Percentiles rank a stretch among this genome's conserved stretches.
Evolutionary conservation across 2,888 invertebrate species (phyloP).

Genomic region (Alviniconcha strummeri): DNA sequence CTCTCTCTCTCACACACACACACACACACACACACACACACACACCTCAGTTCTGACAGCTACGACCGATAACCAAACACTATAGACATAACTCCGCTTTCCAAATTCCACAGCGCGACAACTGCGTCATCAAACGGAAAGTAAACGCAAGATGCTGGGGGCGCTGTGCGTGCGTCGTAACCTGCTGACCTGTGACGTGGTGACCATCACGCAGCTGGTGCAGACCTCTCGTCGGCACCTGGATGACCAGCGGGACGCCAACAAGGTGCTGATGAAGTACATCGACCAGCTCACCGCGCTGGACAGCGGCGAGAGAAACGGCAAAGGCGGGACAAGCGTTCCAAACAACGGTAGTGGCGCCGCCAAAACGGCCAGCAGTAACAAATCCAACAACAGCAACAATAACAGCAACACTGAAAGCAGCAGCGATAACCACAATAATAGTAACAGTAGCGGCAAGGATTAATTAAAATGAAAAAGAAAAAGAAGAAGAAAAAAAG

Average conservation of each 20-base stretch:
- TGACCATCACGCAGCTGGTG: conserved; percentile 36
- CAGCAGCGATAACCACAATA: background rate
- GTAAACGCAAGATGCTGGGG: conserved; percentile 34
- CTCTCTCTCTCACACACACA: no score
- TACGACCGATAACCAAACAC: no score
- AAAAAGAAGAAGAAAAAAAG: no score
- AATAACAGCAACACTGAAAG: background rate
- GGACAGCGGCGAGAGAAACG: background rate
- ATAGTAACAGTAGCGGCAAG: background rate
- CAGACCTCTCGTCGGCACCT: conserved; percentile 31
- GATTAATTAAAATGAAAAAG: no score
- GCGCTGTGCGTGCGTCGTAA: conserved; percentile 37
- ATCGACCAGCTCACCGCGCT: conserved; percentile 21
- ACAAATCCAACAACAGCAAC: background rate
- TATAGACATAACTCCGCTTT: no score
- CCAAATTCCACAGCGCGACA: background rate
- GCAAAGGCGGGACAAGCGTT: background rate
- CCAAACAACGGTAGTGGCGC: background rate
- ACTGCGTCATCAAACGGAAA: conserved; percentile 19
- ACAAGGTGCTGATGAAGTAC: conserved; percentile 18
- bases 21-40: no score
- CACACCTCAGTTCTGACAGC: no score
- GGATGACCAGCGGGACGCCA: conserved; percentile 33
- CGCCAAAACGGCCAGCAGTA: background rate
- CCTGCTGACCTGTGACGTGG: conserved; percentile 34